Base-by-base conservation (phyloP, 1,140 invertebrate species). In the Homalodisca vitripennis region DNA sequence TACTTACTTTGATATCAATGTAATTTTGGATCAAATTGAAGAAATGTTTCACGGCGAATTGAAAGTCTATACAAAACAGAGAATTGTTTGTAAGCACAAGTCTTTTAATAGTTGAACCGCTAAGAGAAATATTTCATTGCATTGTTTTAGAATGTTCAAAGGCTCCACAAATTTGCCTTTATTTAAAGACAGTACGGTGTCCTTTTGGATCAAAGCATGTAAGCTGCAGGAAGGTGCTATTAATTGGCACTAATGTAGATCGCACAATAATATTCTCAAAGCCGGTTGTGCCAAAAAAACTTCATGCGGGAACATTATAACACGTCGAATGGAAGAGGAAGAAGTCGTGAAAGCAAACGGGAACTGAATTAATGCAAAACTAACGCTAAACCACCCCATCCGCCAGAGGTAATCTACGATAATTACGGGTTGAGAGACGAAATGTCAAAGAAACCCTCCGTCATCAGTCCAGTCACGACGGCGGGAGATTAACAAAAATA, bases 381-480 rank as follows among this genome's bases (percentile, higher is more conserved):
- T 60, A 22, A 53, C 22, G 55, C 29, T 29, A 27, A 60, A 60
- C 29, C 3, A 26, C 29, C 22, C 22, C 20, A 22, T 60, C 17
- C 17, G 34, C 34, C 2, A 30, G 55, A 30, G 55, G 55, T 60
- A 60, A 60, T 60, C 29, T 60, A 60, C 55, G 14, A 60, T 60
- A 60, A 60, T 60, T 60, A 27, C 55, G 29, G 24, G 24, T 30
- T 60, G 55, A 20, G 27, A 60, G 24, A 60, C 55, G 55, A 60
- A 60, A 60, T 60, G 55, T 60, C 55, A 60, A 22, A 60, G 55
- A 60, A 60, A 60, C 55, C n/a, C 29, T 60, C 55, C 55, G 55
- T 60, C 55, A 60, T 60, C 24, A 60, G 10, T 6, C 6, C 2
- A 60, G 55, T 60, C 55, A 60, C 55, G 55, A 60, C 24, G 22